Percentiles rank a stretch among this genome's conserved stretches.
These are phyloP conservation scores for Heliconius erato DNA, from an alignment of 2,888 invertebrate species.

Conservation along the genomic window DNA sequence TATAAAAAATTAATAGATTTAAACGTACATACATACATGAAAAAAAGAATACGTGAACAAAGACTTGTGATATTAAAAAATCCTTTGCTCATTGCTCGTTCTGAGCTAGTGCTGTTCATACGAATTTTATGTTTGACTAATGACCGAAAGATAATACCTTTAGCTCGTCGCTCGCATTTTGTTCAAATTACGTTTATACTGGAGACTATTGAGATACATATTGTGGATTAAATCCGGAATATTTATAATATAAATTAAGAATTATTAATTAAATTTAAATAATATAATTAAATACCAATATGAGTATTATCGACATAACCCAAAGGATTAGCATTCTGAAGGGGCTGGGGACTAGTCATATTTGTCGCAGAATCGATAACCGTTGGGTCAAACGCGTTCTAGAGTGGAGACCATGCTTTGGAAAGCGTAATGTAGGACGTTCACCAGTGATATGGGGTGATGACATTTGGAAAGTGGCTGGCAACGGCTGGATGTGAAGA, in stretches of 20 bases:
- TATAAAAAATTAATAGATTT: not conserved
- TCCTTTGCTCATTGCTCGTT: constrained; percentile 3
- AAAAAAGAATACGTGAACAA: not conserved
- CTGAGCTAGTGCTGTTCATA: constrained; percentile 17
- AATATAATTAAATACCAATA: too few species aligned
- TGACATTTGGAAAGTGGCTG: too few species aligned
- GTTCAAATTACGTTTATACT: constrained; percentile 3
- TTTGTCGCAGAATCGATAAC: too few species aligned
- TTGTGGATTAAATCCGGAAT: not conserved
- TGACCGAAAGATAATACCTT: constrained; percentile 14
- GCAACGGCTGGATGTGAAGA: too few species aligned
- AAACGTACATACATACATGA: not conserved
- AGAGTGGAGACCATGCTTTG: too few species aligned
- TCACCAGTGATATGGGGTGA: too few species aligned
- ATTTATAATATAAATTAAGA: not conserved
- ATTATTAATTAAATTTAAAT: not conserved
- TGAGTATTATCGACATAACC: too few species aligned
- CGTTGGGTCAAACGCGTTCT: too few species aligned
- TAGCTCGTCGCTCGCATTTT: constrained; percentile 8
- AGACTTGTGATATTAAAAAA: not conserved
- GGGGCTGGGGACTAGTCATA: too few species aligned
- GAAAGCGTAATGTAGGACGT: too few species aligned
- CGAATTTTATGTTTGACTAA: constrained; percentile 16
- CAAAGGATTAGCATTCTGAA: too few species aligned
- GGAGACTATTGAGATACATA: not conserved